phyloP scores from a whole-genome alignment of 2,113 vertebrate genomes.

The Eudyptes chrysolophus region DNA sequence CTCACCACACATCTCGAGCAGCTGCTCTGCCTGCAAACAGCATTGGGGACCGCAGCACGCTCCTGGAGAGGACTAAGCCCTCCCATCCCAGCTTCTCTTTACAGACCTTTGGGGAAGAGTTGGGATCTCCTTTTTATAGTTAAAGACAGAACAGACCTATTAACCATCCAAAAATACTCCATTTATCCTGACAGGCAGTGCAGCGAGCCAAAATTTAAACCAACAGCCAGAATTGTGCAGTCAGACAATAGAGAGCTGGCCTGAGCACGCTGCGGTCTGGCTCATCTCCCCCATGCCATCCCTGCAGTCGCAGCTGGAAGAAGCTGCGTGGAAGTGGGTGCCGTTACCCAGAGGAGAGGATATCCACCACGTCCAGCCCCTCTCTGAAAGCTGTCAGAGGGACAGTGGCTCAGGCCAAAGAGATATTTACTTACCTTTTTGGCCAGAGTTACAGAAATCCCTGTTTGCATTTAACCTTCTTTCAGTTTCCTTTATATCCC shows the following conservation, averaged over 20 bases:
- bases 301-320: not conserved
- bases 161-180: conserved; percentile 4
- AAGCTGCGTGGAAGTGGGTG: not conserved
- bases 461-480: not conserved
- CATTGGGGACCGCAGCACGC: rapidly evolving
- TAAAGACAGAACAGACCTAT: not conserved
- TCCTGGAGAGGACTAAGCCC: not conserved
- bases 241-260: conserved; percentile 33
- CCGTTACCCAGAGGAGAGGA: not conserved
- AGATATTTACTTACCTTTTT: not conserved
- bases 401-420: not conserved
- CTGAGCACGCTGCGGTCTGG: not conserved
- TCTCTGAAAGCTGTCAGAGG: not conserved
- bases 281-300: not conserved
- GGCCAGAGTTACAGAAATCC: not conserved
- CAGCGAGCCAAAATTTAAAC: not conserved
- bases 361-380: not conserved
- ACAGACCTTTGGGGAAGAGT: not conserved
- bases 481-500: not conserved
- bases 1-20: not conserved
- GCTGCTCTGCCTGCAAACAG: not conserved
- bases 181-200: not conserved
- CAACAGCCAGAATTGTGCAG: conserved; percentile 20
- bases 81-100: not conserved
- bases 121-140: not conserved